Conservation (phyloP, 2,113 vertebrate species). For the Grammomys dolichurus region DNA sequence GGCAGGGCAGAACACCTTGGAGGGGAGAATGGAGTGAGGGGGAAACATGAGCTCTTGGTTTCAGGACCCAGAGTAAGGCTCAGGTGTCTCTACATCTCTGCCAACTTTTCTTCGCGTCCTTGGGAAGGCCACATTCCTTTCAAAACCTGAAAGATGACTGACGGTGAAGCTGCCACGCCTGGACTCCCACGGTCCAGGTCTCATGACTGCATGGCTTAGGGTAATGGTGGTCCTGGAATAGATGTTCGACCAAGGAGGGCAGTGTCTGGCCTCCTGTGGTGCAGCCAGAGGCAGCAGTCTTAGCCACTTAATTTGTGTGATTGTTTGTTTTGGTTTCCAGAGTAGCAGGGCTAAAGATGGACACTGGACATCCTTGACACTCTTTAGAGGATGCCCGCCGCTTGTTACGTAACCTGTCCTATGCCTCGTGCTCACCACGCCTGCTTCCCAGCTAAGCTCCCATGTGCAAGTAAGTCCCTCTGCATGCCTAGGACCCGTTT, state of each 20-base stretch:
- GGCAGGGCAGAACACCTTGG: neutral
- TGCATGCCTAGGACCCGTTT: neutral
- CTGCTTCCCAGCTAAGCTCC: neutral
- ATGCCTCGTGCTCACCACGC: neutral
- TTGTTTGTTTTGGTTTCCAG: neutral
- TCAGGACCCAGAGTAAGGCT: neutral
- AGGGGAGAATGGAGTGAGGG: neutral
- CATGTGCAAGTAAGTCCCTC: neutral
- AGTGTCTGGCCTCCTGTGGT: neutral
- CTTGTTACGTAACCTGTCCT: neutral
- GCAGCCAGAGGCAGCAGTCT: fast-evolving
- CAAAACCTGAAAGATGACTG: neutral
- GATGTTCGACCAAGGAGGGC: neutral
- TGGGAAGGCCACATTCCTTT: neutral
- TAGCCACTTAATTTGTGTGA: neutral
- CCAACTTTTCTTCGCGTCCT: neutral
- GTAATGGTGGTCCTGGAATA: neutral
- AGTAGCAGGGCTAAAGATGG: neutral
- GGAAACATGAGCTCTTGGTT: neutral
- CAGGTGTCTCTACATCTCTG: neutral
- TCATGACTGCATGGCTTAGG: neutral
- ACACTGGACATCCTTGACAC: neutral
- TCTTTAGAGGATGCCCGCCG: neutral
- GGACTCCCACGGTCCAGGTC: neutral
- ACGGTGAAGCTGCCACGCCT: neutral